phyloP scores from a whole-genome alignment of 2,113 vertebrate species.

The Junco hyemalis region DNA sequence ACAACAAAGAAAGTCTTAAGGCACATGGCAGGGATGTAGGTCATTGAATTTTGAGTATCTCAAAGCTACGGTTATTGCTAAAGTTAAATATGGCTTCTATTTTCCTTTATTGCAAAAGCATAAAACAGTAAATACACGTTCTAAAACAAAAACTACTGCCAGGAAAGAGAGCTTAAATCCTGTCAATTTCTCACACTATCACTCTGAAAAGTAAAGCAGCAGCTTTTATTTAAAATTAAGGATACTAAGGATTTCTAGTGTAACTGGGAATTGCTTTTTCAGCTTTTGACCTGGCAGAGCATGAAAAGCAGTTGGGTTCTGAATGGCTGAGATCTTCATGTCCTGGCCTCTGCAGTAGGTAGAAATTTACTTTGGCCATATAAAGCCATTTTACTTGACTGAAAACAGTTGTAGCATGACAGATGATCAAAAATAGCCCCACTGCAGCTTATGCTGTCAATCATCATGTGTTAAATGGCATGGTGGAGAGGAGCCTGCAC shows the following conservation, averaged over 20 bases:
- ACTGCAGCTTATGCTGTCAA: slow-evolving; percentile 88
- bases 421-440: slow-evolving; percentile 92
- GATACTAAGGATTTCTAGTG: background rate
- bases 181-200: background rate
- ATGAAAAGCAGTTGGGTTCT: slow-evolving; percentile 39
- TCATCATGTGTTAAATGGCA: slow-evolving; percentile 80
- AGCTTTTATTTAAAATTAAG: background rate
- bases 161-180: background rate
- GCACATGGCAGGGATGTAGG: background rate
- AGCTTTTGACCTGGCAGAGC: slow-evolving; percentile 38
- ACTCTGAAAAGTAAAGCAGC: background rate
- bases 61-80: background rate
- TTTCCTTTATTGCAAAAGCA: background rate
- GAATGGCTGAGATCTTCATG: slow-evolving; percentile 53
- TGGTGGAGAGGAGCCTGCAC: slow-evolving; percentile 58
- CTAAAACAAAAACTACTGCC: background rate
- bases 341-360: slow-evolving; percentile 77
- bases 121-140: background rate
- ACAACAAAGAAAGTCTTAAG: background rate
- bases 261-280: slow-evolving; percentile 22
- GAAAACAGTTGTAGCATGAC: slow-evolving; percentile 84
- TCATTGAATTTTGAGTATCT: background rate
- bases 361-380: slow-evolving; percentile 83
- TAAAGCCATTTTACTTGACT: slow-evolving; percentile 81
- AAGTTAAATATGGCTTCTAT: background rate